phyloP scores from a whole-genome alignment of 2,113 vertebrate species.

The Psophia crepitans region DNA sequence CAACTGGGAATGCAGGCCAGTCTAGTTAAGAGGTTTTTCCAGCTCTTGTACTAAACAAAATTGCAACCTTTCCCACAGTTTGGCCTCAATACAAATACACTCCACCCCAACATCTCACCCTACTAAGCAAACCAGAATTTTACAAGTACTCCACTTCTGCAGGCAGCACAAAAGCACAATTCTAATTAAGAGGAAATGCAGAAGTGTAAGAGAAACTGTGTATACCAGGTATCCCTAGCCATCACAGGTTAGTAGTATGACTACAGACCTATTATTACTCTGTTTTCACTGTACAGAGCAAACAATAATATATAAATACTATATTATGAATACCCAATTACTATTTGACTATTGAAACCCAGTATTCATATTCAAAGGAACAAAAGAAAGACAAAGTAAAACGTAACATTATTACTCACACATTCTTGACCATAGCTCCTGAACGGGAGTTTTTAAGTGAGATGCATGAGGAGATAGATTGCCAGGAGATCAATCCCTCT shows the following conservation, averaged over 20 bases:
- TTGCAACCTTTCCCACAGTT: background rate
- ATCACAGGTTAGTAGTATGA: background rate
- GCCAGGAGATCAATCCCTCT: background rate
- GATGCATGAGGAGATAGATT: background rate
- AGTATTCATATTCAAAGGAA: background rate
- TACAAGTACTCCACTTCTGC: background rate
- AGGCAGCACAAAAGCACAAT: background rate
- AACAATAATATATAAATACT: background rate
- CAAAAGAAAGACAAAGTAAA: background rate
- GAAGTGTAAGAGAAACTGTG: background rate
- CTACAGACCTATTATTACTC: background rate
- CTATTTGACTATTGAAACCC: background rate
- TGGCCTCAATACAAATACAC: background rate
- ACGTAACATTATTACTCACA: background rate
- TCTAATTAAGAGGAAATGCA: background rate
- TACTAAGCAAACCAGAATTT: background rate
- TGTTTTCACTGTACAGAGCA: background rate
- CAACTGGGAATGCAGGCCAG: constrained; percentile 10
- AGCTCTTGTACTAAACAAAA: background rate
- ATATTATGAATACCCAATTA: background rate
- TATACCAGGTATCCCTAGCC: background rate
- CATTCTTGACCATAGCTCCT: background rate
- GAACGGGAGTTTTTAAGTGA: background rate
- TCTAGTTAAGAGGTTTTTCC: constrained; percentile 11
- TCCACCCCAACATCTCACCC: background rate